A percentile compares a stretch with the other conserved stretches of the same genome.
These are phyloP conservation scores for Aurelia sp. DNA, from an alignment of 30 jellyfish, hydroid and myxozoan species.

Conservation along the genomic window DNA sequence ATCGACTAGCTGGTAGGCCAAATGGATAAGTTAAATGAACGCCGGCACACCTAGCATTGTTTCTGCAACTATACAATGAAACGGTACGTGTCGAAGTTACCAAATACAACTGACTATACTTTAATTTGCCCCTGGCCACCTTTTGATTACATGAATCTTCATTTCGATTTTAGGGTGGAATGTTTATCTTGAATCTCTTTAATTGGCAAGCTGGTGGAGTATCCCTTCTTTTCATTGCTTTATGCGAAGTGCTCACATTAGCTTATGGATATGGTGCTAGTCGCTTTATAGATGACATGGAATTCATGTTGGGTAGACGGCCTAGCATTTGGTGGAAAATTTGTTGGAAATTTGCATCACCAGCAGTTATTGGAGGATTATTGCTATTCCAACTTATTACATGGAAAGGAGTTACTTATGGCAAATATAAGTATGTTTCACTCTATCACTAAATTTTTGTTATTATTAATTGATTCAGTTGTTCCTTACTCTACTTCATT, in stretches of 20 bases:
- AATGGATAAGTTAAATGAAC: too few relatives aligned
- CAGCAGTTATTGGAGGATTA: slow-evolving; percentile 73
- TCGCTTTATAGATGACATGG: slow-evolving; percentile 75
- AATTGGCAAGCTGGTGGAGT: slow-evolving; percentile 98
- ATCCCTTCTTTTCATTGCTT: slow-evolving; percentile 88
- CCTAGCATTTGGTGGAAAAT: slow-evolving; percentile 93
- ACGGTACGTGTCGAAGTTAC: too few relatives aligned
- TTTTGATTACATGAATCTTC: too few relatives aligned
- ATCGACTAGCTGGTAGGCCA: too few relatives aligned
- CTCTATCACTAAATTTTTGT: not conserved
- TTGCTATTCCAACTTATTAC: slow-evolving; percentile 74
- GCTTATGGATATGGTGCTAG: slow-evolving; percentile 96
- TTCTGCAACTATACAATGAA: too few relatives aligned
- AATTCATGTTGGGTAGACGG: slow-evolving; percentile 72
- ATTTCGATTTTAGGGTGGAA: slow-evolving; percentile 80
- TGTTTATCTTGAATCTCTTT: slow-evolving; percentile 86
- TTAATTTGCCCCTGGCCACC: too few relatives aligned
- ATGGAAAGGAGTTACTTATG: slow-evolving; percentile 86
- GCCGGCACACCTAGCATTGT: too few relatives aligned
- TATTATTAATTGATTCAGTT: not conserved
- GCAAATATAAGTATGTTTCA: slow-evolving; percentile 52
- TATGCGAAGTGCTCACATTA: slow-evolving; percentile 84
- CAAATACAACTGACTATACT: too few relatives aligned
- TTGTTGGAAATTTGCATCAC: slow-evolving; percentile 93
- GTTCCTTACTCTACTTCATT: not conserved